These are phyloP conservation scores for Euura lappo DNA, from an alignment of 1,140 invertebrate species.

Conservation along the genomic window DNA sequence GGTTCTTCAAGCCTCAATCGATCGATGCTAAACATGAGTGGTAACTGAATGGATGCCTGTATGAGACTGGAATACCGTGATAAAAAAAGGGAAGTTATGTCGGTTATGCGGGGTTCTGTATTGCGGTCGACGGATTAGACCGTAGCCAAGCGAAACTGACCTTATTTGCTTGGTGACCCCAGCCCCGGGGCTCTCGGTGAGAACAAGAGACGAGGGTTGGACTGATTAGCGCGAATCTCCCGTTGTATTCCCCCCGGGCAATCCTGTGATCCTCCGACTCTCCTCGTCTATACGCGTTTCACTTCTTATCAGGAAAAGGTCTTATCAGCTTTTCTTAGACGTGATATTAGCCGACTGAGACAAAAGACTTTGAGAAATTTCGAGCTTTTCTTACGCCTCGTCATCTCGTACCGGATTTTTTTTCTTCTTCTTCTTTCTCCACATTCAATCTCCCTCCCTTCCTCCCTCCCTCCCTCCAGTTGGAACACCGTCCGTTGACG, in stretches of 20 bases:
- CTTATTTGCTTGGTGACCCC: slow-evolving; percentile 13
- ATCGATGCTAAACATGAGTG: neutral
- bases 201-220: slow-evolving; percentile 10
- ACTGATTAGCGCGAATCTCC: slow-evolving; percentile 15
- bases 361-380: slow-evolving; percentile 17
- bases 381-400: slow-evolving; percentile 8
- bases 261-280: neutral
- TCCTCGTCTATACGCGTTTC: slow-evolving; percentile 15
- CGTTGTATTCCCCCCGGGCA: slow-evolving; percentile 7
- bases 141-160: slow-evolving; percentile 2
- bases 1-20: too few species aligned
- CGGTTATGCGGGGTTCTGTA: neutral
- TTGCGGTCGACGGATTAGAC: neutral
- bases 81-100: too few species aligned
- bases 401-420: slow-evolving; percentile 16
- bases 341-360: slow-evolving; percentile 10
- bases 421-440: neutral
- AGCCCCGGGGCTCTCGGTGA: neutral
- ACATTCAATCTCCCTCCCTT: slow-evolving; percentile 16
- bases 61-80: too few species aligned
- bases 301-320: neutral
- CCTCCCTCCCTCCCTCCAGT: neutral
- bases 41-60: neutral
- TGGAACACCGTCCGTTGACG: neutral
- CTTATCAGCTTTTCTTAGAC: slow-evolving; percentile 7